A percentile compares a stretch with the other conserved stretches of the same genome.
Conservation (phyloP, 2,797 vertebrate species). For the Bucorvus abyssinicus region DNA sequence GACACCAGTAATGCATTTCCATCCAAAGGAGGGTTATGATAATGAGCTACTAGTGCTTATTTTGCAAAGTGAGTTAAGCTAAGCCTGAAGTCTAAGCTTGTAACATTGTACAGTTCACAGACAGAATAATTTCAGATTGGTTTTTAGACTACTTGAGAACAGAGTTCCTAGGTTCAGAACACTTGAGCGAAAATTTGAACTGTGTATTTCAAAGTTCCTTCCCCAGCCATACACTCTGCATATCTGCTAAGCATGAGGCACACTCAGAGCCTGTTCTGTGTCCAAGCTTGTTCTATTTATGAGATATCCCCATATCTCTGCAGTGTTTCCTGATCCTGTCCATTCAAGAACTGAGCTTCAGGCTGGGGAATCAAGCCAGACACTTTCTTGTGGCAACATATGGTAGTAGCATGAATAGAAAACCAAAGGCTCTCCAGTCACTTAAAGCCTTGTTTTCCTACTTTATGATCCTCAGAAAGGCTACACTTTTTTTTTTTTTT, state of each 20-base stretch:
- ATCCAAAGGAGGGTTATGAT: not conserved
- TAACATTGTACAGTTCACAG: not conserved
- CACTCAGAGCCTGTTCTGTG: not conserved
- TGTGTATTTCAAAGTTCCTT: not conserved
- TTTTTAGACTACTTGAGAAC: not conserved
- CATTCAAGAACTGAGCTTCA: not conserved
- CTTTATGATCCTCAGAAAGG: not conserved
- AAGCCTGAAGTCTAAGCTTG: constrained; percentile 1
- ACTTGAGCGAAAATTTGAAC: not conserved
- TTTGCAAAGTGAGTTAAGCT: not conserved
- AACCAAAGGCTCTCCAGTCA: not conserved
- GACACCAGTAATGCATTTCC: constrained; percentile 30
- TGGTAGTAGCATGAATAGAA: not conserved
- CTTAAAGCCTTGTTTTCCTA: not conserved
- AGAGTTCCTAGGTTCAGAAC: not conserved
- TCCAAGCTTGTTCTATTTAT: not conserved
- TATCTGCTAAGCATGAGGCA: not conserved
- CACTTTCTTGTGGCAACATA: not conserved
- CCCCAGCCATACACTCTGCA: not conserved
- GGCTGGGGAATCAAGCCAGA: not conserved
- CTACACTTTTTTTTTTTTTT: not conserved
- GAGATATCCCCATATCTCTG: not conserved
- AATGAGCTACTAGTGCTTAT: not conserved
- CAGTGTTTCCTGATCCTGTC: not conserved
- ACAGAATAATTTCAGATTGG: not conserved